Conservation (phyloP, 2,888 invertebrate species). For the Cerastis leucographa region DNA sequence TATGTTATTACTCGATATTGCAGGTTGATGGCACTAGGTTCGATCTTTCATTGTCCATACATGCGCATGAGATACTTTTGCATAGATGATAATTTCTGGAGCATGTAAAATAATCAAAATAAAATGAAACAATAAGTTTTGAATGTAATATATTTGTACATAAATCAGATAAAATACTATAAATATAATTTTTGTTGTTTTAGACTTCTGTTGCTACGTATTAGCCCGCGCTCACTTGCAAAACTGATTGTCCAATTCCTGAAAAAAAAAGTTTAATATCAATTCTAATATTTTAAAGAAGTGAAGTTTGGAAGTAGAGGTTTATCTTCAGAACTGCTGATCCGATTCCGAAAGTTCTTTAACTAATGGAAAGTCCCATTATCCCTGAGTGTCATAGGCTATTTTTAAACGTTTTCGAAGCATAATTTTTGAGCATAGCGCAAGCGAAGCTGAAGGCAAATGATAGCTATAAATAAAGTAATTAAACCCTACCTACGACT, state of each 20-base stretch:
- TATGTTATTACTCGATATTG: no score
- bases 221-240: conserved; percentile 12
- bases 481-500: no score
- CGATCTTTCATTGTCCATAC: neutral
- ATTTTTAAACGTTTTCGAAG: neutral
- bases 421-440: neutral
- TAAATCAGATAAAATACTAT: neutral
- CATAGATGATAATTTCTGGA: neutral
- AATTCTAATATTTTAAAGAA: neutral
- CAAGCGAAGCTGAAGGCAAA: neutral
- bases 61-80: neutral
- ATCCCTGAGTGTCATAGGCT: neutral
- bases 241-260: conserved; percentile 50
- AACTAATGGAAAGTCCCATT: no score
- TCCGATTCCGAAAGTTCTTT: no score
- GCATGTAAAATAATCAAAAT: neutral
- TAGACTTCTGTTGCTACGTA: conserved; percentile 16
- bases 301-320: neutral
- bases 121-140: neutral
- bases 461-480: no score
- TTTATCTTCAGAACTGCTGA: neutral
- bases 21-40: neutral
- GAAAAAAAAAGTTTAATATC: conserved; percentile 17
- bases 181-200: neutral
- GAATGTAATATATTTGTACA: neutral